These are phyloP conservation scores for Prosopocoilus inquinatus DNA, from an alignment of 2,888 invertebrate genomes.

Conservation along the genomic window DNA sequence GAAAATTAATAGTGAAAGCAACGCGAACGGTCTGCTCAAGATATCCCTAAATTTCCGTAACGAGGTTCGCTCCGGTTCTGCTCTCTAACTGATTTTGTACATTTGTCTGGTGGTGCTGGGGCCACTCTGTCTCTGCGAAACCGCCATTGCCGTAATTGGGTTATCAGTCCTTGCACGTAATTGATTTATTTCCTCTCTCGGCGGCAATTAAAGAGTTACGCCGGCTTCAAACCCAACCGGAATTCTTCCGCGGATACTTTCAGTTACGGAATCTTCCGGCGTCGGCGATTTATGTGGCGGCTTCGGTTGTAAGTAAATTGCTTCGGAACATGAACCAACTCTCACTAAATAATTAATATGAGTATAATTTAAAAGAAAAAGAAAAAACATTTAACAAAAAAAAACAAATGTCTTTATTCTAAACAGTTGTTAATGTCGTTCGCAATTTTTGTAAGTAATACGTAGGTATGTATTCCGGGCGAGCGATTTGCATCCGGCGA, in stretches of 20 bases:
- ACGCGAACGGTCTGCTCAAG: constrained; percentile 15
- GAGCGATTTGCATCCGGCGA: no score
- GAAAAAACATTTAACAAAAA: no score
- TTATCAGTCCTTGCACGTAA: constrained; percentile 44
- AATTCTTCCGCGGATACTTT: constrained; percentile 22
- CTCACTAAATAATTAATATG: no score
- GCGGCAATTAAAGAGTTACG: constrained; percentile 32
- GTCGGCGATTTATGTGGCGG: background rate
- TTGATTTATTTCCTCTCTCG: constrained; percentile 41
- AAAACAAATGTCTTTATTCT: no score
- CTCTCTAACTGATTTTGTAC: constrained; percentile 28
- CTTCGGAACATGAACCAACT: no score
- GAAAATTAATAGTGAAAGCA: constrained; percentile 21
- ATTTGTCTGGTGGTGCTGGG: constrained; percentile 26
- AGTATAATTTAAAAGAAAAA: no score
- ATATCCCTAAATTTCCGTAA: constrained; percentile 24
- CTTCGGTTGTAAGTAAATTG: no score
- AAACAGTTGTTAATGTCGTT: no score
- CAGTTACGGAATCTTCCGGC: background rate
- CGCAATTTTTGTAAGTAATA: no score
- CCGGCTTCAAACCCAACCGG: constrained; percentile 4
- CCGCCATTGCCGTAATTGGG: constrained; percentile 30
- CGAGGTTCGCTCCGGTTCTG: constrained; percentile 19
- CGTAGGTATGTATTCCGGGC: no score
- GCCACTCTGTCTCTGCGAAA: constrained; percentile 19